Evolutionary conservation across 2,797 vertebrate species (phyloP).

Genomic region (Vespertilio murinus): DNA sequence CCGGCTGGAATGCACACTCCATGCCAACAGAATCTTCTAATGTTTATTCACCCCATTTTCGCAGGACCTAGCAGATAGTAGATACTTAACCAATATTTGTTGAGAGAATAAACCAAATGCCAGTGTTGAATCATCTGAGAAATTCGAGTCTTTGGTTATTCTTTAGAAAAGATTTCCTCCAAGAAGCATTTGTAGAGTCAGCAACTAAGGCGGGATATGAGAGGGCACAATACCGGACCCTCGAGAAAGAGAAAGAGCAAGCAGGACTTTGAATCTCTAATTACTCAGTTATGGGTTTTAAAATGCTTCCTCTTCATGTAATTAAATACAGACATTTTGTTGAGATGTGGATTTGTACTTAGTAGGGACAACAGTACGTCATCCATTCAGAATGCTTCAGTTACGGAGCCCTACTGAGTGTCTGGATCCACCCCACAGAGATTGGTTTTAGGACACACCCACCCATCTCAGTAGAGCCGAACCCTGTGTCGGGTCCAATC

Average conservation of each 20-base stretch:
- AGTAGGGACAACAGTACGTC: not conserved
- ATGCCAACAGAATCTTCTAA: not conserved
- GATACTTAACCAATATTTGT: not conserved
- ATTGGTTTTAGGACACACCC: not conserved
- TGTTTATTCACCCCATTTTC: not conserved
- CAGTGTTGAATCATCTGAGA: slow-evolving; percentile 39
- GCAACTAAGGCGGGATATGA: not conserved
- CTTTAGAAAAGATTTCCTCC: slow-evolving; percentile 27
- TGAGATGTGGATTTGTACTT: not conserved
- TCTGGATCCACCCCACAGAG: not conserved
- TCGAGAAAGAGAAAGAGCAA: not conserved
- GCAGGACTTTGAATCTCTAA: not conserved
- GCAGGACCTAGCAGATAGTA: not conserved
- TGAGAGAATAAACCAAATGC: slow-evolving; percentile 47
- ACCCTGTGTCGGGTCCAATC: not conserved
- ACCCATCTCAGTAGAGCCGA: not conserved
- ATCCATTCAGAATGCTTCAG: not conserved
- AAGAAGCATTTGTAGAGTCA: not conserved
- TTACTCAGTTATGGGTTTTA: not conserved
- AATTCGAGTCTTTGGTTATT: not conserved
- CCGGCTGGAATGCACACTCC: not conserved
- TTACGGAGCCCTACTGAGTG: not conserved
- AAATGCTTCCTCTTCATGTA: not conserved
- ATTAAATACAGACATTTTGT: not conserved
- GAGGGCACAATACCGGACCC: not conserved